Evolutionary conservation across 2,113 vertebrate genomes (phyloP), one percentile per base, ranked within the genome.

Genomic region (Eudorcas thomsonii): DNA sequence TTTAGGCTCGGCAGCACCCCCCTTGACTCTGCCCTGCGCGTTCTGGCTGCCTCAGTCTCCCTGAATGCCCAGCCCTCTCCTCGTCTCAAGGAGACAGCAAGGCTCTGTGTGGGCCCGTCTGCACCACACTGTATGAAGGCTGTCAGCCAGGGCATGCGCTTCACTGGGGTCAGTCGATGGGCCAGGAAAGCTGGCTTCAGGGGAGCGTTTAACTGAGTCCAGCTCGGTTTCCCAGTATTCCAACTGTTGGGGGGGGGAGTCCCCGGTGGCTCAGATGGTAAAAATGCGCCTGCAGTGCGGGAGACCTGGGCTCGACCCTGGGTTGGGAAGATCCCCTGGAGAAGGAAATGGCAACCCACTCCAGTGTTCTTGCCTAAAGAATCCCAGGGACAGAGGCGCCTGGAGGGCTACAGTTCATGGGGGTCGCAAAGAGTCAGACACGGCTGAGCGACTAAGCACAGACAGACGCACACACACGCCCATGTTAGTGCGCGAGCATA

Each of bases 381-480:
- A 36, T 36, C 64, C 64, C 64, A 23, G 23, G 64, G 64, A 71
- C 19, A 39, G 67, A 71, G 67, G 67, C 36, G n/a, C n/a, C n/a
- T 71, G 67, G n/a, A 23, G 1, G 67, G 67, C 67, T 39, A 6
- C 19, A 71, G n/a, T 23, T 2, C 9, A 39, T 12, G 67, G 4
- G 8, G n/a, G n/a, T 71, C 10, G 0, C n/a, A 36, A 8, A 17
- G n/a, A 71, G n/a, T 12, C 19, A 12, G n/a, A 39, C n/a, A 39
- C 0, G 19, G 12, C 67, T 39, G n/a, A 39, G 67, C 5, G 67
- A 23, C 16, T 36, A 2, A 67, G 33, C 64, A 33, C 28, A 15
- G 6, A 15, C 15, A 16, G 30, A 7, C 30, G 7, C 6, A 9
- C 9, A 5, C 19, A 1, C 10, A n/a, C n/a, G 2, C 11, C 36